Percentiles rank a stretch among this genome's conserved stretches.
Conservation (phyloP, 2,888 invertebrate species). For the Diarsia dahlii region DNA sequence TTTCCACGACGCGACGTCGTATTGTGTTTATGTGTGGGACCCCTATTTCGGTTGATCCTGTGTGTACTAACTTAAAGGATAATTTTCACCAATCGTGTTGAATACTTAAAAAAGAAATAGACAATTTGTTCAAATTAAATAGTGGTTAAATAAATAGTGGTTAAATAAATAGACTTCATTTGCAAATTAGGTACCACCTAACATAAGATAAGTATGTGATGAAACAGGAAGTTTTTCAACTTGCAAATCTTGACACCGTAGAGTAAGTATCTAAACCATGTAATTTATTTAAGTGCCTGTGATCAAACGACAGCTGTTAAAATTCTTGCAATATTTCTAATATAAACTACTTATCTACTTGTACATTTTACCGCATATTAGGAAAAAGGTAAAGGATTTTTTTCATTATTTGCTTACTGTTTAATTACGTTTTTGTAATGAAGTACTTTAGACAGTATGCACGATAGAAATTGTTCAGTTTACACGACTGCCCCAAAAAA, state of each 20-base stretch:
- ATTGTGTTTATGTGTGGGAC: no score
- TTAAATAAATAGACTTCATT: neutral
- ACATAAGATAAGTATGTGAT: conserved; percentile 13
- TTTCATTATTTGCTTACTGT: neutral
- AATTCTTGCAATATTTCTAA: conserved; percentile 38
- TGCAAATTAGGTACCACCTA: neutral
- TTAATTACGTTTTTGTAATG: conserved; percentile 15
- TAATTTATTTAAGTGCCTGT: conserved; percentile 44
- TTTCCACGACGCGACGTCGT: no score
- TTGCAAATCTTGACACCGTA: conserved; percentile 33
- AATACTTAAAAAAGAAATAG: neutral
- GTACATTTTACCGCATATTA: neutral
- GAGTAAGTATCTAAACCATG: conserved; percentile 17
- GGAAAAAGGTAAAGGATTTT: neutral
- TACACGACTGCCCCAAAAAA: no score
- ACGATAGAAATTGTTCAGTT: neutral
- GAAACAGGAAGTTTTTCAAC: conserved; percentile 53
- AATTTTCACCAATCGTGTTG: neutral
- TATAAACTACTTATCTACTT: neutral
- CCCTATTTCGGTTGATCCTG: neutral
- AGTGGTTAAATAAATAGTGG: neutral
- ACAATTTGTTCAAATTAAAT: neutral
- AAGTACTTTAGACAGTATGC: neutral
- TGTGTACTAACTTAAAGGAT: neutral
- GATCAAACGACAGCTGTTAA: conserved; percentile 27